These are phyloP conservation scores for Stercorarius parasiticus DNA, from an alignment of 2,113 vertebrate species.

Conservation along the genomic window DNA sequence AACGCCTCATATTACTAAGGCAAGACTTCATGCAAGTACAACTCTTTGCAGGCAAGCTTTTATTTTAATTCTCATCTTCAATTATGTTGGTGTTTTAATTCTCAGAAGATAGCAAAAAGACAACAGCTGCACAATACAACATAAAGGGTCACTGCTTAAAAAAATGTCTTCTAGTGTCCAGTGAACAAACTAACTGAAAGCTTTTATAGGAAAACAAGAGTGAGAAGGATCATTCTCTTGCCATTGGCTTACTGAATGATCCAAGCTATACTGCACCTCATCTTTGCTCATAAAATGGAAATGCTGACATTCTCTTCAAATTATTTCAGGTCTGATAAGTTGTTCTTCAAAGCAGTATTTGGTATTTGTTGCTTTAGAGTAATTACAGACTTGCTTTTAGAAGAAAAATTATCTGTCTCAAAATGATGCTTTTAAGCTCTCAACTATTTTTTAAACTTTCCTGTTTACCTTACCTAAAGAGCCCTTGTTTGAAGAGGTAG, in stretches of 20 bases:
- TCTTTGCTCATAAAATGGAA: background rate
- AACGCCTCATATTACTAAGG: fast-evolving
- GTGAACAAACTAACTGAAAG: background rate
- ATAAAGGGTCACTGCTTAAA: background rate
- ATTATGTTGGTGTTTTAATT: background rate
- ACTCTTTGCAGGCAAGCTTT: background rate
- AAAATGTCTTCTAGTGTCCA: background rate
- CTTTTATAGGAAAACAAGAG: background rate
- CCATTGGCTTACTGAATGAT: background rate
- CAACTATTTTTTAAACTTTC: background rate
- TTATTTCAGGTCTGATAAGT: background rate
- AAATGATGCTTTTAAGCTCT: background rate
- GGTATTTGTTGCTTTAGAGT: background rate
- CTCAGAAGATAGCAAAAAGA: background rate
- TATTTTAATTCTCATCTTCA: background rate
- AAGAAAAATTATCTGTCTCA: background rate
- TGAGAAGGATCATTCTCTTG: background rate
- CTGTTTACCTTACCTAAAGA: conserved; percentile 84
- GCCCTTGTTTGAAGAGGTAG: conserved; percentile 96
- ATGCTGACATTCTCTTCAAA: background rate
- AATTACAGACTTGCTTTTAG: background rate
- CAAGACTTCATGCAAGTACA: background rate
- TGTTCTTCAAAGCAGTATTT: background rate
- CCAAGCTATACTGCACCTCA: fast-evolving
- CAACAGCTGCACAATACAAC: background rate